Conservation (phyloP, 2,888 invertebrate species). For the Aquatica leii region DNA sequence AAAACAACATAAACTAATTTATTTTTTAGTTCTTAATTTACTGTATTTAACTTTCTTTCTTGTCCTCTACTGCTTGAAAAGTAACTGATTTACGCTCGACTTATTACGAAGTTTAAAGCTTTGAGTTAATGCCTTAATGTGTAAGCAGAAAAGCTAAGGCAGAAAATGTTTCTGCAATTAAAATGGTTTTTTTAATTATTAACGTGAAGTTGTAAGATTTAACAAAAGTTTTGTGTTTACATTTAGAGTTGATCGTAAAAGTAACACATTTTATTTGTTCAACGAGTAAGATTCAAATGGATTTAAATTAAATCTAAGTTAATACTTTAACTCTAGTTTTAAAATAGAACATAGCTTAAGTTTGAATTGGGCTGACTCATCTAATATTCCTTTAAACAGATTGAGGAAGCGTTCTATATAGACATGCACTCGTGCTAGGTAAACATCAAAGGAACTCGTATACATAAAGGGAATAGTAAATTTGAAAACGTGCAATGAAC, state of each 20-base stretch:
- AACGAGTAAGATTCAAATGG: no score
- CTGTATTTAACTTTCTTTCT: conserved; percentile 40
- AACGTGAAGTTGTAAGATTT: background rate
- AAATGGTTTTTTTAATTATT: conserved; percentile 6
- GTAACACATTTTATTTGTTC: no score
- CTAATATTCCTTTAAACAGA: conserved; percentile 34
- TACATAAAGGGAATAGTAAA: conserved; percentile 57
- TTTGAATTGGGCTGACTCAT: conserved; percentile 19
- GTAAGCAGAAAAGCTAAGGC: conserved; percentile 43
- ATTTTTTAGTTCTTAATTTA: conserved; percentile 25
- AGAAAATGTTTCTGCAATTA: conserved; percentile 43
- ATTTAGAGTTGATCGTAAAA: no score
- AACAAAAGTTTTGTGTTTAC: no score
- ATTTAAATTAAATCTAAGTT: no score
- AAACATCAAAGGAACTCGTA: conserved; percentile 53
- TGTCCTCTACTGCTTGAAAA: conserved; percentile 35
- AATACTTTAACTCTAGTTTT: no score
- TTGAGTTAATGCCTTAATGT: conserved; percentile 50
- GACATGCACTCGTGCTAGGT: conserved; percentile 47
- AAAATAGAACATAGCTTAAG: conserved; percentile 21
- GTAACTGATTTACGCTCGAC: conserved; percentile 47
- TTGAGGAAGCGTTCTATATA: conserved; percentile 36
- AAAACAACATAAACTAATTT: background rate
- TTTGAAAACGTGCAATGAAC: conserved; percentile 45
- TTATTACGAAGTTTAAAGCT: conserved; percentile 43